Evolutionary conservation across 2,113 vertebrate genomes (phyloP), one percentile per base, ranked within the genome.

Genomic region (Antennarius striatus): DNA sequence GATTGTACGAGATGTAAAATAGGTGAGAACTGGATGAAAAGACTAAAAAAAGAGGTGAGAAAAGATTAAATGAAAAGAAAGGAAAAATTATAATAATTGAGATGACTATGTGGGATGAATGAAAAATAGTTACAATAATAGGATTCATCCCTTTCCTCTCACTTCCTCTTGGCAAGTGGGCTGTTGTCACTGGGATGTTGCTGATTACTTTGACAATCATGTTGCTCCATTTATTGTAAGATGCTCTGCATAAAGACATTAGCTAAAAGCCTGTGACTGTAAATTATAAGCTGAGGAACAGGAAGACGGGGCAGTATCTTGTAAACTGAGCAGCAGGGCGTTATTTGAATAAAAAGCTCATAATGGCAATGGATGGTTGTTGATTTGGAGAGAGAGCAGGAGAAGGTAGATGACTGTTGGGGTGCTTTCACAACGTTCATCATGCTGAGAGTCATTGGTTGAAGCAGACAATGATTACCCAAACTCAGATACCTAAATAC

Each of bases 261-360:
- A 32, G 65, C 77, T 79, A 80, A 79, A 73, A 67, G 65, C 52
- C 61, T 69, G 63, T 15, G 53, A 69, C 45, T 59, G 61, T 76
- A 72, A 73, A 73, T 76, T 66, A 62, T 17, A 32, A 69, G 57
- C 52, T 0, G 5, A 42, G 53, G 59, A 63, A 74, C 8, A 17
- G 10, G n/a, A 71, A 63, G 49, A 66, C 16, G 14, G n/a, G 6
- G 65, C 17, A 22, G 36, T 50, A 12, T 52, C n/a, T 56, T 3
- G 2, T 64, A 68, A 68, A 75, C 28, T 10, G 6, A 9, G 4
- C 15, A 39, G 49, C 49, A 11, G n/a, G 9, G 4, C 29, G 32
- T 49, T 62, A 65, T 65, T 47, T 75, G 42, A 56, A 68, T 59
- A 50, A 43, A 71, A 43, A 9, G 40, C 7, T 40, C 15, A 48